These are phyloP conservation scores for Spinibarbus caldwelli DNA, from an alignment of 2,797 vertebrate species.

Conservation along the genomic window DNA sequence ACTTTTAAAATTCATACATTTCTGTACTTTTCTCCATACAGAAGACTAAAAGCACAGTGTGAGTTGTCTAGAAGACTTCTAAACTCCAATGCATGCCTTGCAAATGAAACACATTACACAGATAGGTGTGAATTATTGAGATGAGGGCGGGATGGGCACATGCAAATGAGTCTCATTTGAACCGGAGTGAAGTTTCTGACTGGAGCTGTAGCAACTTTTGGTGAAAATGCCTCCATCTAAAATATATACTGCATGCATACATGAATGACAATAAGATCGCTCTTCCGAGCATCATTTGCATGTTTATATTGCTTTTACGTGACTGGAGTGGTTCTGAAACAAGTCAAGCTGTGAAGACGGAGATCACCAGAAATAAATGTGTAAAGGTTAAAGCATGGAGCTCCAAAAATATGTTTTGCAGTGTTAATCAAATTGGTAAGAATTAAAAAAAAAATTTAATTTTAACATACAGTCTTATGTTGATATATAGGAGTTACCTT, in stretches of 20 bases:
- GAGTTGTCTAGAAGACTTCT: not conserved
- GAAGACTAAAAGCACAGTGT: not conserved
- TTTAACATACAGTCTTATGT: not conserved
- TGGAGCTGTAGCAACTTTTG: conserved; percentile 40
- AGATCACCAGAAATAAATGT: conserved; percentile 7
- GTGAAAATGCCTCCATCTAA: conserved; percentile 57
- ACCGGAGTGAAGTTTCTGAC: conserved; percentile 60
- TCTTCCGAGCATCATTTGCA: conserved; percentile 65
- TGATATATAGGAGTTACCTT: not conserved
- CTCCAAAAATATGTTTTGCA: not conserved
- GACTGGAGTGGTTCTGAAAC: conserved; percentile 33
- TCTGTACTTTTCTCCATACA: not conserved
- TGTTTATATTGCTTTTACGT: conserved; percentile 28
- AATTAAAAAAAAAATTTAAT: too few species aligned
- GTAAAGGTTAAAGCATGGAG: not conserved
- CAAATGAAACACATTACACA: conserved; percentile 6
- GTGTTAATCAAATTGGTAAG: not conserved
- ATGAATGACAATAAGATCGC: conserved; percentile 64
- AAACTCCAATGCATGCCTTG: conserved; percentile 35
- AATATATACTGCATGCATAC: conserved; percentile 54
- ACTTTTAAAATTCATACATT: conserved; percentile 9
- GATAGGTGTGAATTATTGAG: conserved; percentile 70
- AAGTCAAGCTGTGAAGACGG: not conserved
- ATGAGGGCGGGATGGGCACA: conserved; percentile 65
- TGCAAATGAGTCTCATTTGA: conserved; percentile 68